These are phyloP conservation scores for Plutomurus gul DNA, from an alignment of 1,140 invertebrate genomes.

Conservation along the genomic window DNA sequence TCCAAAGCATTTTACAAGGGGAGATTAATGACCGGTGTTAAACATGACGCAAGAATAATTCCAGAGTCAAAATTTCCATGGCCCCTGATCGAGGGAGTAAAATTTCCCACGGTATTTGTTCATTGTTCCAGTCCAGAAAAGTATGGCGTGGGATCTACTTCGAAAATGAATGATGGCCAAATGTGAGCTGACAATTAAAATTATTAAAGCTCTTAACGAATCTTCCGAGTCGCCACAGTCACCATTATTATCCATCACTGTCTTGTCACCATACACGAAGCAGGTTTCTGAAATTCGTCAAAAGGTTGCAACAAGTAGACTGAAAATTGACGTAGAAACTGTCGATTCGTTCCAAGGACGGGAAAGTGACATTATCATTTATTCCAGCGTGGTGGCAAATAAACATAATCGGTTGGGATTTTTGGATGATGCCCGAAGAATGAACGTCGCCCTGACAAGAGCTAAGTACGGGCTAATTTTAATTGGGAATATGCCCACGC, in stretches of 20 bases:
- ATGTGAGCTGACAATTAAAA: neutral
- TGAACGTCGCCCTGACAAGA: conserved; percentile 57
- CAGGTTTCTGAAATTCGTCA: neutral
- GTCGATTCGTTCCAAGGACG: conserved; percentile 65
- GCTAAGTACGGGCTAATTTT: conserved; percentile 53
- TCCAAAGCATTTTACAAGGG: conserved; percentile 60
- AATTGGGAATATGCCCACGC: conserved; percentile 41
- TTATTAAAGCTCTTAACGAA: neutral
- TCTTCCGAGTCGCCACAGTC: neutral
- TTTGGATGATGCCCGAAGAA: conserved; percentile 47
- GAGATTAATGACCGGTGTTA: conserved; percentile 57
- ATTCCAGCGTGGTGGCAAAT: conserved; percentile 61
- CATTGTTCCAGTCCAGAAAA: neutral
- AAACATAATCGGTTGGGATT: conserved; percentile 52
- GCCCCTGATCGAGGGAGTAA: neutral
- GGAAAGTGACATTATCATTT: conserved; percentile 63
- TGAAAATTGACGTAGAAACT: conserved; percentile 59
- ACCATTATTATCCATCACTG: neutral
- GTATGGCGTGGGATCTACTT: neutral
- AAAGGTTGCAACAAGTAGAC: conserved; percentile 52
- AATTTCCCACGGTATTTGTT: neutral
- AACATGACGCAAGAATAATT: neutral
- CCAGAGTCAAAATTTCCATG: neutral
- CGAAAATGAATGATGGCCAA: neutral
- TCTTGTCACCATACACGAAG: conserved; percentile 35